Evolutionary conservation across 2,888 invertebrate species (phyloP).

Genomic region (Tipula unca): DNA sequence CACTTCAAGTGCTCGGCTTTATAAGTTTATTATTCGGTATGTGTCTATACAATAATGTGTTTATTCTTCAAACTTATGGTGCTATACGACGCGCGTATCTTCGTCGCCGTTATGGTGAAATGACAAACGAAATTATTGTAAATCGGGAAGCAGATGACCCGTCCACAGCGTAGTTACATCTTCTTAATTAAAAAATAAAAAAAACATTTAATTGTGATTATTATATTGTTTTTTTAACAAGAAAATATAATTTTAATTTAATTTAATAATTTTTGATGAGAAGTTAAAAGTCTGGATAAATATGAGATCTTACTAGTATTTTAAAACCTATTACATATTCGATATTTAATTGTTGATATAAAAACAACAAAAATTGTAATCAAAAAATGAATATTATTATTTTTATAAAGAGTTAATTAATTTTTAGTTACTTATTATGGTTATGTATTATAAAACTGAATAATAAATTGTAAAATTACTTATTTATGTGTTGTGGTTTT

Average conservation of each 20-base stretch:
- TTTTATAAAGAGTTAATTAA: background rate
- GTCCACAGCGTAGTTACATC: background rate
- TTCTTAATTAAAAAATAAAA: background rate
- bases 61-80: slow-evolving; percentile 37
- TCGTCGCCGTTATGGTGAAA: slow-evolving; percentile 32
- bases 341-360: background rate
- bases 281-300: background rate
- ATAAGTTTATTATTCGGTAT: slow-evolving; percentile 67
- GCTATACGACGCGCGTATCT: slow-evolving; percentile 28
- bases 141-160: slow-evolving; percentile 34
- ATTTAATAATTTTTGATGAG: background rate
- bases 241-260: background rate
- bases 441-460: background rate
- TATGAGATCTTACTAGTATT: background rate
- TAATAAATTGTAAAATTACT: background rate
- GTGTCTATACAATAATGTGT: slow-evolving; percentile 67
- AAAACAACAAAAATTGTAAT: background rate
- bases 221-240: background rate
- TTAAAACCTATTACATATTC: background rate
- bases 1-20: slow-evolving; percentile 69
- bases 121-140: slow-evolving; percentile 26
- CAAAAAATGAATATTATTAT: background rate
- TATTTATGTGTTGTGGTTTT: background rate
- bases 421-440: background rate
- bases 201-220: background rate